A percentile compares a stretch with the other conserved stretches of the same genome.
phyloP scores from a whole-genome alignment of 2,888 invertebrate species.

The Leptogaster cylindrica region DNA sequence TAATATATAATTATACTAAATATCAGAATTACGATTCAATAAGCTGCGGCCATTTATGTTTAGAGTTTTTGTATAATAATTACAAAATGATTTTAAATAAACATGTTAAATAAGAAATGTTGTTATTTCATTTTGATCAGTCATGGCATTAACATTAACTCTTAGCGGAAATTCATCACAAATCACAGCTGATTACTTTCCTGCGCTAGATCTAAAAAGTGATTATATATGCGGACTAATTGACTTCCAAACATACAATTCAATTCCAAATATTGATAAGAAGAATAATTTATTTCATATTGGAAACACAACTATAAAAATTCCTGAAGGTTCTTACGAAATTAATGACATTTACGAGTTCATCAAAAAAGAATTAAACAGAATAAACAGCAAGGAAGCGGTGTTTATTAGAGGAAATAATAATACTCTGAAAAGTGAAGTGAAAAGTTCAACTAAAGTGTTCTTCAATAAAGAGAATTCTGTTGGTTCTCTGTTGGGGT shows the following conservation, averaged over 20 bases:
- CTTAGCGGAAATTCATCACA: conserved; percentile 49
- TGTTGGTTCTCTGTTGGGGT: conserved; percentile 41
- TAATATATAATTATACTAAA: conserved; percentile 51
- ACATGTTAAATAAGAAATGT: not conserved
- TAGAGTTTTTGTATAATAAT: conserved; percentile 49
- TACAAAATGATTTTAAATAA: conserved; percentile 37
- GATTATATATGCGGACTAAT: conserved; percentile 53
- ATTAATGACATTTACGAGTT: conserved; percentile 52
- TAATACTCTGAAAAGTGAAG: conserved; percentile 43
- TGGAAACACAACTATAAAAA: conserved; percentile 47
- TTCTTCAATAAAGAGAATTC: conserved; percentile 38
- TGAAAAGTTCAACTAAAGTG: conserved; percentile 43
- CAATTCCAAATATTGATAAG: conserved; percentile 55
- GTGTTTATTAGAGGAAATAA: conserved; percentile 43
- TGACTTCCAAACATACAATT: conserved; percentile 49
- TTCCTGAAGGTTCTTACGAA: conserved; percentile 54
- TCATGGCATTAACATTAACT: conserved; percentile 51
- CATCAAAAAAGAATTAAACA: conserved; percentile 8
- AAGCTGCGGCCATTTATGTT: conserved; percentile 53
- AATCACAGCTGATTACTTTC: conserved; percentile 46
- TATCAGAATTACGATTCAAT: conserved; percentile 49
- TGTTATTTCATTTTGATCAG: conserved; percentile 6
- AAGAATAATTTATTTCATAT: conserved; percentile 53
- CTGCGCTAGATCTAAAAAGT: conserved; percentile 43
- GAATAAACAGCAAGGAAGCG: not conserved